phyloP scores from a whole-genome alignment of 2,888 invertebrate species.

The Clivina fossor region DNA sequence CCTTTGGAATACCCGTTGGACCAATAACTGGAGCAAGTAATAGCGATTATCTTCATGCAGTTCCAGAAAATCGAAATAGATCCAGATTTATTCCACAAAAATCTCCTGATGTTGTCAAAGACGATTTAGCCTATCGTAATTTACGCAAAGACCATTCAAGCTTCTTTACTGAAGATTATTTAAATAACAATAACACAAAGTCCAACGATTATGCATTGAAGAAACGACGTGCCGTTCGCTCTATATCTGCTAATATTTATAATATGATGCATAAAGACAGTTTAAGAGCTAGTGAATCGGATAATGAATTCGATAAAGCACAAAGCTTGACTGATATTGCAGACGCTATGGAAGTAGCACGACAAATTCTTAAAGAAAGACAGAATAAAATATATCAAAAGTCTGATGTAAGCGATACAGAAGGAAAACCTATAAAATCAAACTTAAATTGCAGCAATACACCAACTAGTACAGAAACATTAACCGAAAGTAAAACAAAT shows the following conservation, averaged over 20 bases:
- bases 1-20: constrained; percentile 87
- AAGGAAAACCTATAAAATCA: constrained; percentile 43
- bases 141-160: constrained; percentile 74
- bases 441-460: constrained; percentile 24
- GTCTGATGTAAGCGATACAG: constrained; percentile 52
- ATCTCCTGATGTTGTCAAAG: constrained; percentile 80
- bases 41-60: constrained; percentile 82
- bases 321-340: constrained; percentile 56
- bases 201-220: constrained; percentile 57
- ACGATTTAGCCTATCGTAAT: constrained; percentile 84
- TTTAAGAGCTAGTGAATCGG: constrained; percentile 56
- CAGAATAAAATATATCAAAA: constrained; percentile 50
- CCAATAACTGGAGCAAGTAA: constrained; percentile 78
- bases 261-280: constrained; percentile 70
- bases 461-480: constrained; percentile 47
- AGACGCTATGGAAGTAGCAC: constrained; percentile 54
- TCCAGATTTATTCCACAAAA: constrained; percentile 66
- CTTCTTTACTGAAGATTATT: constrained; percentile 56
- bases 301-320: constrained; percentile 61
- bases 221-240: constrained; percentile 79
- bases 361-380: constrained; percentile 52
- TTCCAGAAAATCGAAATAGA: constrained; percentile 62
- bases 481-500: constrained; percentile 49
- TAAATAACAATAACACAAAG: constrained; percentile 56
- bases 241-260: constrained; percentile 82